Evolutionary conservation across 1,140 invertebrate species (phyloP), one percentile per base, ranked within the genome.

Genomic region (Philopotamus ludificatus): DNA sequence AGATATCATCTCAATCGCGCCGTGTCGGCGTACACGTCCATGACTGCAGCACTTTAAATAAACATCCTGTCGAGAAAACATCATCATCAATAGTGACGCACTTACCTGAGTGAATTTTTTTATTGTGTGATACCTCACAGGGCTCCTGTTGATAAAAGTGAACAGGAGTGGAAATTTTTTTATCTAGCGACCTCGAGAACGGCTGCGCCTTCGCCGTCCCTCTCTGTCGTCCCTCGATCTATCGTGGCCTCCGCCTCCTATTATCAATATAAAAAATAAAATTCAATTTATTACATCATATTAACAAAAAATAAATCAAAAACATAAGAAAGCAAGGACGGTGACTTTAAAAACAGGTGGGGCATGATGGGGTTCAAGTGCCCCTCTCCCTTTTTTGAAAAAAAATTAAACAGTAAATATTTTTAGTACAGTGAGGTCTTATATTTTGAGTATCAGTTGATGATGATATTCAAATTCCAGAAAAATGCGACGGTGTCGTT

Each of bases 121-220:
- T 67, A 67, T 60, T 70, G 64, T 70, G 67, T 59, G 68, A 70
- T 70, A 70, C 68, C 68, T 70, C 68, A 64, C 65, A 44, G 61
- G 54, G 39, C 39, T 47, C 42, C 58, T 49, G 47, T 25, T 16
- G 44, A 66, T 18, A 12, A 15, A 7, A 20, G 22, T 23, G 18
- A 44, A 47, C 42, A 16, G 51, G 16, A 54, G 34, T 16, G 7
- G 3, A 21, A 25, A 26, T 12, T 21, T 1, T 15, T 1, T 2
- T 3, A 15, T 12, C 44, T 66, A 70, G 25, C 65, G 68, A 10
- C 65, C 68, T 12, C 68, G 68, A 2, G 68, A 70, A 7, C 65
- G 60, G 50, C 68, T 70, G 15, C 65, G 65, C n/a, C 68, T 62
- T 20, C 65, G 47, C 9, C 64, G 49, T 21, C 53, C 61, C 2